Percentiles rank a stretch among this genome's conserved stretches.
Evolutionary conservation across 2,113 vertebrate species (phyloP).

Genomic region (Oncorhynchus kisutch): DNA sequence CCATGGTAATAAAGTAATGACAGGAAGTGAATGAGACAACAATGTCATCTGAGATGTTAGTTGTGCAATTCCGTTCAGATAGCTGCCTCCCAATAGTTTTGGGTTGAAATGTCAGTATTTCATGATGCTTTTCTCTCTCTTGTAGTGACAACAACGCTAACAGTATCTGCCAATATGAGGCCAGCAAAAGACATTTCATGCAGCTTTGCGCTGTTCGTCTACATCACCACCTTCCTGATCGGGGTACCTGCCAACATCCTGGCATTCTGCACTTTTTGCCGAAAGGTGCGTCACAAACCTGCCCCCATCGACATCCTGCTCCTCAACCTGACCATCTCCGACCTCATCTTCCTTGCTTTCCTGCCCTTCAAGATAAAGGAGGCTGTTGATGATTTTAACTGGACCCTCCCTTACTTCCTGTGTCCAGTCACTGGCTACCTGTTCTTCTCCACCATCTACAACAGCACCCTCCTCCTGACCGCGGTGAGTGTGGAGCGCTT

Average conservation of each 20-base stretch:
- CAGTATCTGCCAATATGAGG: not conserved
- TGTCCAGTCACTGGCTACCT: not conserved
- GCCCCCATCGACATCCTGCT: not conserved
- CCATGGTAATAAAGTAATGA: no score
- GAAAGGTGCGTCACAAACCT: not conserved
- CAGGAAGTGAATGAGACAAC: no score
- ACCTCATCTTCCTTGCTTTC: not conserved
- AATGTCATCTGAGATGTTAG: no score
- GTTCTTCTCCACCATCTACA: conserved; percentile 61
- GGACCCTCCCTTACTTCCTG: not conserved
- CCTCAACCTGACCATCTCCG: not conserved
- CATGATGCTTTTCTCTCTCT: not conserved
- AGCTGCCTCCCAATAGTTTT: not conserved
- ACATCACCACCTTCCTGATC: not conserved
- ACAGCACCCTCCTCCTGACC: conserved; percentile 54
- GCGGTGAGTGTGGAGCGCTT: conserved; percentile 63
- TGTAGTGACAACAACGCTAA: not conserved
- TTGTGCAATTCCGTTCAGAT: no score
- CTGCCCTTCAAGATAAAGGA: conserved; percentile 2
- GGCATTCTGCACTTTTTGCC: not conserved
- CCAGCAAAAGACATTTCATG: not conserved
- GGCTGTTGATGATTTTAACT: not conserved
- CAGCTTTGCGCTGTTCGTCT: not conserved
- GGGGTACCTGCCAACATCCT: not conserved
- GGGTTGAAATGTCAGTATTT: not conserved